These are phyloP conservation scores for Platerodrilus igneus DNA, from an alignment of 2,888 invertebrate genomes.

Conservation along the genomic window DNA sequence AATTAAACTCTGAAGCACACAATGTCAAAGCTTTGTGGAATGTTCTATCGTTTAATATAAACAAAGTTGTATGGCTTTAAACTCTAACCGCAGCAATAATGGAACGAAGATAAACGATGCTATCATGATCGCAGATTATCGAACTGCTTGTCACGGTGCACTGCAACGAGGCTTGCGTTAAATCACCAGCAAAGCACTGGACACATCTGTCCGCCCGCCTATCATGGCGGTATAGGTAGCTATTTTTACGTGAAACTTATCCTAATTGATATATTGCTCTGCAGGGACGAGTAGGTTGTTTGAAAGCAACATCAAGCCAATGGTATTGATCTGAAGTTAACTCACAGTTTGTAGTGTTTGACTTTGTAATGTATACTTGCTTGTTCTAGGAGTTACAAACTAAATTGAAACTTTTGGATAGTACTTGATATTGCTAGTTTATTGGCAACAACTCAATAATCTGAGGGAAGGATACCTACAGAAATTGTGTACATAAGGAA, in stretches of 20 bases:
- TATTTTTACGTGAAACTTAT: slow-evolving; percentile 33
- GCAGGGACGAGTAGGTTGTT: slow-evolving; percentile 35
- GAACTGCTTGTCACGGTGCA: slow-evolving; percentile 33
- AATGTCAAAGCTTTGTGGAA: slow-evolving; percentile 5
- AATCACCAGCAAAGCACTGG: slow-evolving; percentile 36
- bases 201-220: slow-evolving; percentile 34
- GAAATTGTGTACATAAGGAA: too few species aligned
- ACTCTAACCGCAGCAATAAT: slow-evolving; percentile 24
- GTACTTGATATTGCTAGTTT: too few species aligned
- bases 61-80: slow-evolving; percentile 26
- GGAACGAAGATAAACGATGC: slow-evolving; percentile 38
- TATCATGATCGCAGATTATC: slow-evolving; percentile 40
- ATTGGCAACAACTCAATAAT: too few species aligned
- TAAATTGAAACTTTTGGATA: too few species aligned
- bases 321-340: slow-evolving; percentile 34
- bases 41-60: slow-evolving; percentile 20
- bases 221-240: slow-evolving; percentile 23
- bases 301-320: slow-evolving; percentile 25
- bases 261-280: slow-evolving; percentile 43
- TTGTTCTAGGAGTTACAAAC: too few species aligned
- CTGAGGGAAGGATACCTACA: too few species aligned
- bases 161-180: slow-evolving; percentile 32
- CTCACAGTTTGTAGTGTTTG: slow-evolving; percentile 33
- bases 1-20: too few species aligned
- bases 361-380: too few species aligned